Percentiles rank a stretch among this genome's conserved stretches.
phyloP scores from a whole-genome alignment of 2,113 vertebrate genomes.

The Tor tambroides region DNA sequence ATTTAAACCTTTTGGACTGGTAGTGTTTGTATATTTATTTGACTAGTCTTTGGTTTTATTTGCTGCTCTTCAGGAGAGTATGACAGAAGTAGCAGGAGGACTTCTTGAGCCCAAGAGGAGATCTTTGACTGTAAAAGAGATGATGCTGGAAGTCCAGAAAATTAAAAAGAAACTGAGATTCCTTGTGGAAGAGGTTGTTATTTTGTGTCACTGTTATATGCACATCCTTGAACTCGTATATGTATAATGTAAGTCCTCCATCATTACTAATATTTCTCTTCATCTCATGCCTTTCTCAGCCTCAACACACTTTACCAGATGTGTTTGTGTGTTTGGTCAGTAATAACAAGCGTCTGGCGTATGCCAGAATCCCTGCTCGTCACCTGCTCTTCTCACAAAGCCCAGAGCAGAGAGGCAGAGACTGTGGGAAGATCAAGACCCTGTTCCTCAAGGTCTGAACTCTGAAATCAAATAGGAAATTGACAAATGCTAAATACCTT shows the following conservation, averaged over 20 bases:
- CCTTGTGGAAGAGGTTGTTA: conserved; percentile 87
- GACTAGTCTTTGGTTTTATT: background rate
- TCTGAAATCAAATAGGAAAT: background rate
- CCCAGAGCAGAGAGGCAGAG: conserved; percentile 79
- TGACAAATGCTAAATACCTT: too few relatives aligned
- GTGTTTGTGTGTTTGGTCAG: conserved; percentile 95
- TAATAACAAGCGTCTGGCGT: conserved; percentile 91
- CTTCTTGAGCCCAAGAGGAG: conserved; percentile 81
- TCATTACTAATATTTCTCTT: conserved; percentile 11
- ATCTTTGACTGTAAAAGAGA: conserved; percentile 79
- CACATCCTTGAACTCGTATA: background rate
- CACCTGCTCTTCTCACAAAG: conserved; percentile 82
- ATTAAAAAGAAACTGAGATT: conserved; percentile 83
- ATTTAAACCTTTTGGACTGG: too few relatives aligned
- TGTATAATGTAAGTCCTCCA: background rate
- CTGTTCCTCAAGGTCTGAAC: conserved; percentile 88
- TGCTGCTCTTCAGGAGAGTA: conserved; percentile 78
- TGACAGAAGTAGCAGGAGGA: conserved; percentile 78
- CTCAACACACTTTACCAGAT: conserved; percentile 92
- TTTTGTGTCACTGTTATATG: conserved; percentile 36
- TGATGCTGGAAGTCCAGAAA: conserved; percentile 78
- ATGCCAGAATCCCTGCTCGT: conserved; percentile 82
- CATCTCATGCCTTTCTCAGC: conserved; percentile 71
- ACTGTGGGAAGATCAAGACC: conserved; percentile 91
- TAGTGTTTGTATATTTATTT: background rate